Conservation (phyloP, 2,888 invertebrate genomes). For the Odontocerum albicorne region DNA sequence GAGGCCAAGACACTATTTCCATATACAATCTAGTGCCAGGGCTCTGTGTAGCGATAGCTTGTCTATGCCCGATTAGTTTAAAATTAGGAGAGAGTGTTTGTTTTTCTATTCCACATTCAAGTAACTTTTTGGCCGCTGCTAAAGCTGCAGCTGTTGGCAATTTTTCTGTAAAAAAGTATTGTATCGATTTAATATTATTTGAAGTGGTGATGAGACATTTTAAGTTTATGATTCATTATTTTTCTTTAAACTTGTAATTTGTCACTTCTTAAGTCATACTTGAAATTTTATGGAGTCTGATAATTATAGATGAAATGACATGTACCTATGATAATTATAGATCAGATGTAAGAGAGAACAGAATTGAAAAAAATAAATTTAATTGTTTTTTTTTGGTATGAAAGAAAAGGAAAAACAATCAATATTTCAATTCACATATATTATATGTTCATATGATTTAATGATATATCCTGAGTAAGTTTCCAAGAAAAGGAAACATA, state of each 20-base stretch:
- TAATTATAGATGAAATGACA: neutral
- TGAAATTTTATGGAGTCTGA: neutral
- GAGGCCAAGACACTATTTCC: slow-evolving; percentile 53
- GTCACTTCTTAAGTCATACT: too few species aligned
- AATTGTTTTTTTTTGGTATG: neutral
- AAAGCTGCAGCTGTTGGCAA: slow-evolving; percentile 46
- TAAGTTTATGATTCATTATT: too few species aligned
- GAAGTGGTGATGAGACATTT: too few species aligned
- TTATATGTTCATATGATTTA: too few species aligned
- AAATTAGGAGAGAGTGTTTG: slow-evolving; percentile 48
- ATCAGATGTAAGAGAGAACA: neutral
- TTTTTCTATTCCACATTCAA: slow-evolving; percentile 48
- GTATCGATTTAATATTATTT: neutral
- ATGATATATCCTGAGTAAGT: too few species aligned
- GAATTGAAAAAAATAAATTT: neutral
- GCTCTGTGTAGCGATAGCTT: slow-evolving; percentile 49
- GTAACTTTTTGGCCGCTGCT: slow-evolving; percentile 45
- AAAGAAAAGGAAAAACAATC: neutral
- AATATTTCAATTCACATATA: too few species aligned
- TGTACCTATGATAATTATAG: neutral
- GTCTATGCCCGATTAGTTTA: slow-evolving; percentile 50
- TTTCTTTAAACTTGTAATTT: too few species aligned
- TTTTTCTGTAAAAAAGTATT: slow-evolving; percentile 41
- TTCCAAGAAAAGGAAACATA: too few species aligned
- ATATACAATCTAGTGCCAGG: slow-evolving; percentile 52